phyloP scores from a whole-genome alignment of 2,113 vertebrate genomes.

The Pedetes capensis region DNA sequence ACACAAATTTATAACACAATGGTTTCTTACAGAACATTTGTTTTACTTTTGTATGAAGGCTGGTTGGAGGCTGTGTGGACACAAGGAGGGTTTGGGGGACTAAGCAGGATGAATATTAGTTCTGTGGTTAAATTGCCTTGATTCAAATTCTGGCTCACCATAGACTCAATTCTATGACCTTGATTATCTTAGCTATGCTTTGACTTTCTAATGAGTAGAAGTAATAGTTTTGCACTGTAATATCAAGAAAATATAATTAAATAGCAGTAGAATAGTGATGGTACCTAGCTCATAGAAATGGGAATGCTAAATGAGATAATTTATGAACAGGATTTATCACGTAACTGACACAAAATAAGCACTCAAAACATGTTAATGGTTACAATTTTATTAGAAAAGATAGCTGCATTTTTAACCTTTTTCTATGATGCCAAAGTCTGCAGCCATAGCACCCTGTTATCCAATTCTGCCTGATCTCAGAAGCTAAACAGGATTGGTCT shows the following conservation, averaged over 20 bases:
- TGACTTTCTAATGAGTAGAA: neutral
- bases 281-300: neutral
- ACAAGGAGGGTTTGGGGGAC: too few relatives aligned
- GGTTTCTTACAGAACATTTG: neutral
- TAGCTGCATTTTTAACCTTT: neutral
- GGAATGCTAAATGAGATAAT: neutral
- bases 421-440: neutral
- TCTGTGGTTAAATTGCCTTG: neutral
- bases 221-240: neutral
- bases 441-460: too few relatives aligned
- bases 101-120: neutral
- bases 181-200: neutral
- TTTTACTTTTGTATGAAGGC: neutral
- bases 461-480: too few relatives aligned
- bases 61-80: neutral
- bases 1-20: neutral
- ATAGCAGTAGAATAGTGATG: neutral
- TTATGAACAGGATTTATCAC: constrained; percentile 1
- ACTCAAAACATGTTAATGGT: neutral
- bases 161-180: neutral
- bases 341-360: neutral
- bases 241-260: neutral
- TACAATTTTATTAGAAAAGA: neutral
- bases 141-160: neutral
- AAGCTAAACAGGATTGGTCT: too few relatives aligned